phyloP scores from a whole-genome alignment of 2,797 vertebrate species.

The Artibeus jamaicensis region DNA sequence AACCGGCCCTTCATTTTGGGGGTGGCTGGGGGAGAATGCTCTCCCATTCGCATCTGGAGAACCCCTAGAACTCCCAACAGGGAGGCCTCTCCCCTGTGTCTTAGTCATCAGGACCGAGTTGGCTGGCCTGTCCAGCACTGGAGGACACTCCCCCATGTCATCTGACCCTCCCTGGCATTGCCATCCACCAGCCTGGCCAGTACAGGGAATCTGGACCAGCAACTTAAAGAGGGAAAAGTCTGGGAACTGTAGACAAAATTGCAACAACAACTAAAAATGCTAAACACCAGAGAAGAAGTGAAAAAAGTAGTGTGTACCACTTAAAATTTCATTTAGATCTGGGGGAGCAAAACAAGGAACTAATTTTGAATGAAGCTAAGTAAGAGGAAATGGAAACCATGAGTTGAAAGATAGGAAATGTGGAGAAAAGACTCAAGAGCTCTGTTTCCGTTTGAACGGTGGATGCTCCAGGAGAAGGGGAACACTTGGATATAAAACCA shows the following conservation, averaged over 20 bases:
- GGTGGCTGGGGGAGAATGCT: background rate
- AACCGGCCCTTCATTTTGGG: background rate
- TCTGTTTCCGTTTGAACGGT: background rate
- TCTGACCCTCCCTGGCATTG: background rate
- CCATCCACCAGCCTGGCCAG: background rate
- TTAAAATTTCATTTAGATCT: background rate
- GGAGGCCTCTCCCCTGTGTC: background rate
- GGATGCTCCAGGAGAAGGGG: too few relatives aligned
- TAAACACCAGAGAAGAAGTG: background rate
- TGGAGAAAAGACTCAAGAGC: background rate
- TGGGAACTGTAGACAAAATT: background rate
- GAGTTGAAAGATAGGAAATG: background rate
- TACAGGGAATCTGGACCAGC: background rate
- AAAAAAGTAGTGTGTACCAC: background rate
- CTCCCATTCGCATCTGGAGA: background rate
- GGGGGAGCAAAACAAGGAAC: background rate
- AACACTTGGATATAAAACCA: background rate
- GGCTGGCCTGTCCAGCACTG: background rate
- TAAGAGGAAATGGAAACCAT: background rate
- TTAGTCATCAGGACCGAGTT: background rate
- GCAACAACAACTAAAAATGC: background rate
- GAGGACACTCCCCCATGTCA: background rate
- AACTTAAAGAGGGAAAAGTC: background rate
- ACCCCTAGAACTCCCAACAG: too few relatives aligned
- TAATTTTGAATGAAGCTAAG: background rate